Conservation (phyloP, 2,888 invertebrate species). For the Luperina nickerlii region DNA sequence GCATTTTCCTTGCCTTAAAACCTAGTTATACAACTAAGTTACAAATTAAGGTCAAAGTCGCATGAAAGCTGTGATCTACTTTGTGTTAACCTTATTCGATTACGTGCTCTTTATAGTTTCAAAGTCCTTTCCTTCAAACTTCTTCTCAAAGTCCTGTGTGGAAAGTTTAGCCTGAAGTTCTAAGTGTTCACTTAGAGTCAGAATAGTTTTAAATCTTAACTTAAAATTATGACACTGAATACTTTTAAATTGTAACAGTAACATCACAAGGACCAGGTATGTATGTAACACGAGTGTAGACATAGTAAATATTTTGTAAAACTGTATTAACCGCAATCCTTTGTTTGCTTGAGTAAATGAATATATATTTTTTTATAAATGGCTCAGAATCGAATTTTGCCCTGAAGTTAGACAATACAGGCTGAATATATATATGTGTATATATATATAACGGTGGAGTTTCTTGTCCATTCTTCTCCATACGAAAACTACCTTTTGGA, state of each 20-base stretch:
- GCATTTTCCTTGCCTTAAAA: conserved; percentile 4
- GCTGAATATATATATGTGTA: too few relatives aligned
- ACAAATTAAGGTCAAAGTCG: conserved; percentile 12
- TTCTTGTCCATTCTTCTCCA: too few relatives aligned
- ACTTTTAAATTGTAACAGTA: background rate
- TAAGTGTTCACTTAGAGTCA: conserved; percentile 2
- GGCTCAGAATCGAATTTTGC: background rate
- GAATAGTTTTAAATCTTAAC: background rate
- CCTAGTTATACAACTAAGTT: conserved; percentile 13
- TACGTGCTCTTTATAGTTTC: conserved; percentile 12
- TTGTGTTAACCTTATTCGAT: conserved; percentile 3
- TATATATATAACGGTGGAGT: background rate
- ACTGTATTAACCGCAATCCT: background rate
- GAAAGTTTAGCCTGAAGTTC: background rate
- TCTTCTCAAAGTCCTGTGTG: background rate
- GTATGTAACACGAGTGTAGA: background rate
- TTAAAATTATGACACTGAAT: background rate
- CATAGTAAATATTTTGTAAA: background rate
- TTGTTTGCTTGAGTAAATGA: background rate
- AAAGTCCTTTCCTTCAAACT: background rate
- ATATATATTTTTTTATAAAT: too few relatives aligned
- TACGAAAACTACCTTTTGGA: too few relatives aligned
- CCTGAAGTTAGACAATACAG: background rate
- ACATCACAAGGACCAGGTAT: background rate
- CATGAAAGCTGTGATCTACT: conserved; percentile 8